Evolutionary conservation across 2,888 invertebrate genomes (phyloP).

Genomic region (Apantesis nais): DNA sequence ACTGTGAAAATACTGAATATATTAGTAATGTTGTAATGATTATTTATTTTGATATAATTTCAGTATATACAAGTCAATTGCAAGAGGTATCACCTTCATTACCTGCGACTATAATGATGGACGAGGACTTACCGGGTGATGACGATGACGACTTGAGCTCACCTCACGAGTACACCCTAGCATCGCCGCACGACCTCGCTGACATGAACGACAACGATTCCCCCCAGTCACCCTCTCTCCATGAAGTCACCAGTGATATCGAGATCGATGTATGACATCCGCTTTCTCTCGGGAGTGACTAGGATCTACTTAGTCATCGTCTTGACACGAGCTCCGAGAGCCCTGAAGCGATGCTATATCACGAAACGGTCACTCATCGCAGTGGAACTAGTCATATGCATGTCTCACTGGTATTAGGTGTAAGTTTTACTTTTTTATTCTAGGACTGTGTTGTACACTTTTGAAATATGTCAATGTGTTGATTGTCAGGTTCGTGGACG

Average conservation of each 20-base stretch:
- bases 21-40: background rate
- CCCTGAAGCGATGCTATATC: conserved; percentile 33
- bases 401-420: conserved; percentile 59
- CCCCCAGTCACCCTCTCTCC: conserved; percentile 63
- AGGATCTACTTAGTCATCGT: conserved; percentile 48
- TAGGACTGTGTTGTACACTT: conserved; percentile 23
- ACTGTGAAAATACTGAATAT: background rate
- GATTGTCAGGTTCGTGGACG: conserved; percentile 40
- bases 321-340: conserved; percentile 36
- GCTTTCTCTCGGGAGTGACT: conserved; percentile 63
- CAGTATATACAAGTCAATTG: conserved; percentile 79
- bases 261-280: conserved; percentile 82
- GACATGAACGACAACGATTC: conserved; percentile 54
- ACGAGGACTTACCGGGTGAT: conserved; percentile 71
- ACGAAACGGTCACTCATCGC: conserved; percentile 42
- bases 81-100: conserved; percentile 79
- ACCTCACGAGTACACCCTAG: conserved; percentile 65
- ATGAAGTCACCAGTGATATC: conserved; percentile 72
- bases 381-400: conserved; percentile 60
- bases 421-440: conserved; percentile 43
- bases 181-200: conserved; percentile 39
- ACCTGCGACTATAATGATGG: conserved; percentile 84
- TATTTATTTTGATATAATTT: conserved; percentile 43
- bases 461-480: conserved; percentile 31
- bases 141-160: conserved; percentile 73